Evolutionary conservation across 1,140 invertebrate species (phyloP).

Genomic region (Heterodera schachtii): DNA sequence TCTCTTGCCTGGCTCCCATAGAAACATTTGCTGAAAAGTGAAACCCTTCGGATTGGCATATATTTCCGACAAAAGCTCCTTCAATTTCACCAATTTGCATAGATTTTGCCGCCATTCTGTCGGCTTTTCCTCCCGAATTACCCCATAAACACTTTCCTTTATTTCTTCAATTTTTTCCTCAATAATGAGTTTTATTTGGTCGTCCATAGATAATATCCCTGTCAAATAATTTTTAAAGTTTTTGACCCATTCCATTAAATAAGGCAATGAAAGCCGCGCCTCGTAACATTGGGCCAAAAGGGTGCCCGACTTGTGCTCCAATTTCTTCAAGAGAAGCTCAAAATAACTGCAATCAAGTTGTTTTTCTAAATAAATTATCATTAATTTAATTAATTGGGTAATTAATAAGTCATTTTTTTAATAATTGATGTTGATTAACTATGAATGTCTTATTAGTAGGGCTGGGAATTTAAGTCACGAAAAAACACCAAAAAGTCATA

Average conservation of each 20-base stretch:
- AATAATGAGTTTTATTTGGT: neutral
- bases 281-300: neutral
- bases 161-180: neutral
- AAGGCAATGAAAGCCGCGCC: neutral
- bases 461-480: too few species aligned
- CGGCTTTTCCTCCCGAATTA: neutral
- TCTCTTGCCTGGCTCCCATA: neutral
- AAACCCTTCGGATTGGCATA: neutral
- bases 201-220: neutral
- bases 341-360: neutral
- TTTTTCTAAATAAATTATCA: neutral
- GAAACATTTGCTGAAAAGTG: neutral
- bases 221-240: neutral
- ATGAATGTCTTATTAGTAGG: too few species aligned
- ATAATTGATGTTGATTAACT: too few species aligned
- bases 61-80: neutral
- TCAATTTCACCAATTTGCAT: neutral
- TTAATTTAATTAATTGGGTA: too few species aligned
- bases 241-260: neutral
- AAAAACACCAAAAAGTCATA: too few species aligned
- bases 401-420: too few species aligned
- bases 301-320: neutral
- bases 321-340: neutral
- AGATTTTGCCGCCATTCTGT: neutral
- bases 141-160: neutral